These are phyloP conservation scores for Branchipolynoe longqiensis DNA, from an alignment of 2,888 invertebrate genomes.

Conservation along the genomic window DNA sequence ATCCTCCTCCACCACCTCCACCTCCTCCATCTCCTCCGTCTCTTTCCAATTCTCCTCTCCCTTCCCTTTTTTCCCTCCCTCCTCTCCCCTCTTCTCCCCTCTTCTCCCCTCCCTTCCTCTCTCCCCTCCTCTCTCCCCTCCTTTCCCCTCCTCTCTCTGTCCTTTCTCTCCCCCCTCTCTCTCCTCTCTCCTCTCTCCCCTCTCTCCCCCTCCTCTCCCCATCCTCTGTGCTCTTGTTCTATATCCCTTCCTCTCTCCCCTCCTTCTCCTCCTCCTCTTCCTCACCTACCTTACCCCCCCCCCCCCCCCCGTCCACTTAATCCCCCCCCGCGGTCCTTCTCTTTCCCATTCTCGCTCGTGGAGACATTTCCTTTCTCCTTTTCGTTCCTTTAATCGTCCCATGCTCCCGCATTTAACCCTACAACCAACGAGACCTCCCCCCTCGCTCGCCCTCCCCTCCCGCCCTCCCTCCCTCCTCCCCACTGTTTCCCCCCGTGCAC, in stretches of 20 bases:
- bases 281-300: not conserved
- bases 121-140: not conserved
- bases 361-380: not conserved
- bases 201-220: not conserved
- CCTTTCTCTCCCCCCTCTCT: not conserved
- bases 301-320: not conserved
- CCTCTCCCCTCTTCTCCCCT: not conserved
- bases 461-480: slow-evolving; percentile 23
- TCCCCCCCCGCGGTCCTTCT: not conserved
- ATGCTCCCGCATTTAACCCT: not conserved
- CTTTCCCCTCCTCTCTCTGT: not conserved
- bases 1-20: no score
- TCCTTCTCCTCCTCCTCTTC: not conserved
- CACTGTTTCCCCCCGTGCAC: not conserved
- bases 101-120: not conserved
- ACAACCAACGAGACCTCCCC: not conserved
- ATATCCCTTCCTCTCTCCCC: not conserved
- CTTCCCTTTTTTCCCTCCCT: not conserved
- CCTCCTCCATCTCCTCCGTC: not conserved
- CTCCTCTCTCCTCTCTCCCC: not conserved
- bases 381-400: slow-evolving; percentile 6
- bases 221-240: not conserved
- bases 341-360: not conserved
- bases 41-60: not conserved
- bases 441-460: not conserved